phyloP scores from a whole-genome alignment of 2,113 vertebrate genomes.

The Columba janthina region DNA sequence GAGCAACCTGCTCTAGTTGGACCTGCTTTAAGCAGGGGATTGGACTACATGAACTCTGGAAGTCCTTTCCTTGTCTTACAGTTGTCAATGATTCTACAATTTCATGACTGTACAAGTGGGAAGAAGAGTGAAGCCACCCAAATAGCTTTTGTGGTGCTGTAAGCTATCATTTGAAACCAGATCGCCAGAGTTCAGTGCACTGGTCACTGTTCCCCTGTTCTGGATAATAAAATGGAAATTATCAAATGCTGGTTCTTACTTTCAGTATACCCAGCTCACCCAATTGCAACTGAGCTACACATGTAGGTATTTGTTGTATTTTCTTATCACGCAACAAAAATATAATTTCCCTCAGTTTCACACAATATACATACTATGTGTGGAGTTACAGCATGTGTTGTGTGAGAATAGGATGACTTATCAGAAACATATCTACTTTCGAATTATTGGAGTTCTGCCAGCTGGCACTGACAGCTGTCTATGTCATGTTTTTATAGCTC shows the following conservation, averaged over 20 bases:
- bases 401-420: background rate
- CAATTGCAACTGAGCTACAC: background rate
- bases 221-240: background rate
- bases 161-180: background rate
- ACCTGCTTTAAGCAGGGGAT: background rate
- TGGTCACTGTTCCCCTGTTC: background rate
- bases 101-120: background rate
- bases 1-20: background rate
- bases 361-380: background rate
- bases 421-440: background rate
- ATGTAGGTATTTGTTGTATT: background rate
- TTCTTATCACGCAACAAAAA: background rate
- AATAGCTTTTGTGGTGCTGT: background rate
- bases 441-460: conserved; percentile 12
- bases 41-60: background rate
- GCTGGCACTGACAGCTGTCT: conserved; percentile 33
- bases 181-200: background rate
- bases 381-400: background rate
- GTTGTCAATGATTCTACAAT: background rate
- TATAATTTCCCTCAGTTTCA: background rate
- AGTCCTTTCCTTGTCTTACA: background rate
- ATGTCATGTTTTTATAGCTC: conserved; percentile 1
- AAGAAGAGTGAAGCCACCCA: background rate
- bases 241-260: background rate
- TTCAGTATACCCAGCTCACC: background rate